phyloP scores from a whole-genome alignment of 92 coral and sea anemone genomes.

The Zoanthus solanderi region DNA sequence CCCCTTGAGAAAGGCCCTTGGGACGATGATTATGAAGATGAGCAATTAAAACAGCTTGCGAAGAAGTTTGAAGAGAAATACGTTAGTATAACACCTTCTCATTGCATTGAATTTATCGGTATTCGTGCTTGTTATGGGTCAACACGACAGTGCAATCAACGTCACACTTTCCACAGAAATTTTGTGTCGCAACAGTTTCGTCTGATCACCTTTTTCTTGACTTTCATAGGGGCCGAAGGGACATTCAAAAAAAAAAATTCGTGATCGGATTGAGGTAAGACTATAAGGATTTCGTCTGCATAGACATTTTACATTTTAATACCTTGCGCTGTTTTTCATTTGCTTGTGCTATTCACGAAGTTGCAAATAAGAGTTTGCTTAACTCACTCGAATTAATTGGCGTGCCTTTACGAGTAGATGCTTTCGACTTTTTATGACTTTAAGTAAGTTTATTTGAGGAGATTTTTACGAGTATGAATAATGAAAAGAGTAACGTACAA shows the following conservation, averaged over 20 bases:
- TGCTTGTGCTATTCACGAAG: background rate
- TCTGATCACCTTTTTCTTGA: slow-evolving; percentile 37
- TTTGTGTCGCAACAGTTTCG: slow-evolving; percentile 52
- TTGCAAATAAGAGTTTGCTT: background rate
- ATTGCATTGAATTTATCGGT: slow-evolving; percentile 1
- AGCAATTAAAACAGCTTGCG: slow-evolving; percentile 88
- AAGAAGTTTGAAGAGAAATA: slow-evolving; percentile 98
- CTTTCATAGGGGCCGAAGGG: slow-evolving; percentile 82
- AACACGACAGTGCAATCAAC: slow-evolving; percentile 1
- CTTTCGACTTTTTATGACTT: background rate
- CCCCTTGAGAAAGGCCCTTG: slow-evolving; percentile 72
- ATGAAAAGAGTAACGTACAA: background rate
- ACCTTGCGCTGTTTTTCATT: background rate
- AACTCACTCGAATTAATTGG: slow-evolving; percentile 5
- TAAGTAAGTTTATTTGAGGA: background rate
- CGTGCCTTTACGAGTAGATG: background rate
- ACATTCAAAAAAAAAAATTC: slow-evolving; percentile 71
- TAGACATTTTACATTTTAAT: background rate
- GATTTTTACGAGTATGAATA: background rate
- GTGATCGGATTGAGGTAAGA: slow-evolving; percentile 80
- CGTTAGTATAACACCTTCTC: slow-evolving; percentile 67
- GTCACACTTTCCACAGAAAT: slow-evolving; percentile 38
- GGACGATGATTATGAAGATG: slow-evolving; percentile 81
- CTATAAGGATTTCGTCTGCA: background rate
- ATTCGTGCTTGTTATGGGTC: slow-evolving; percentile 25